Conservation (phyloP, 2,888 invertebrate species). For the Thecophora atra region DNA sequence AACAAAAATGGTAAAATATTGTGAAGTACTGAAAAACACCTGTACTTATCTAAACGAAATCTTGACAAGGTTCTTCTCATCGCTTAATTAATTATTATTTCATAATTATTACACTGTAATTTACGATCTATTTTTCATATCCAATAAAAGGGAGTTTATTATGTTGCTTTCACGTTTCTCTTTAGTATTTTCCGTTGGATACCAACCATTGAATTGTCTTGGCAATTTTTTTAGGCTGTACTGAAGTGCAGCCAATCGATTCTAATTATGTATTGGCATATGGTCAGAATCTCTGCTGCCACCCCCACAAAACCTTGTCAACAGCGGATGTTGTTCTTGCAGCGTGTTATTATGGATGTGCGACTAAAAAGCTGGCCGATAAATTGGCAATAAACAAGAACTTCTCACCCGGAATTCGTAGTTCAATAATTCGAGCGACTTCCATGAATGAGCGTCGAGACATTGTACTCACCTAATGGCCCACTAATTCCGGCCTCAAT, state of each 20-base stretch:
- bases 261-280: conserved; percentile 4
- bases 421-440: background rate
- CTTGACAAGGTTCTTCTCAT: too few relatives aligned
- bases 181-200: background rate
- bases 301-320: conserved; percentile 31
- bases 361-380: background rate
- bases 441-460: background rate
- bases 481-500: conserved; percentile 30
- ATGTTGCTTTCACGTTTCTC: too few relatives aligned
- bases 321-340: background rate
- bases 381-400: background rate
- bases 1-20: too few relatives aligned
- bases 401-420: conserved; percentile 22
- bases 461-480: conserved; percentile 25
- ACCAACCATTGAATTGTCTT: conserved; percentile 14
- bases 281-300: background rate
- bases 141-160: too few relatives aligned
- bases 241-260: conserved; percentile 1
- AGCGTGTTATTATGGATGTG: conserved; percentile 4
- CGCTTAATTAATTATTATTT: too few relatives aligned
- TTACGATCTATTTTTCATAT: too few relatives aligned
- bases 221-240: conserved; percentile 15
- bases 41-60: too few relatives aligned
- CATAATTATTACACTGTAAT: too few relatives aligned
- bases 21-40: too few relatives aligned